Evolutionary conservation across 2,113 vertebrate species (phyloP), one percentile per base, ranked within the genome.

Genomic region (Myocastor coypus): DNA sequence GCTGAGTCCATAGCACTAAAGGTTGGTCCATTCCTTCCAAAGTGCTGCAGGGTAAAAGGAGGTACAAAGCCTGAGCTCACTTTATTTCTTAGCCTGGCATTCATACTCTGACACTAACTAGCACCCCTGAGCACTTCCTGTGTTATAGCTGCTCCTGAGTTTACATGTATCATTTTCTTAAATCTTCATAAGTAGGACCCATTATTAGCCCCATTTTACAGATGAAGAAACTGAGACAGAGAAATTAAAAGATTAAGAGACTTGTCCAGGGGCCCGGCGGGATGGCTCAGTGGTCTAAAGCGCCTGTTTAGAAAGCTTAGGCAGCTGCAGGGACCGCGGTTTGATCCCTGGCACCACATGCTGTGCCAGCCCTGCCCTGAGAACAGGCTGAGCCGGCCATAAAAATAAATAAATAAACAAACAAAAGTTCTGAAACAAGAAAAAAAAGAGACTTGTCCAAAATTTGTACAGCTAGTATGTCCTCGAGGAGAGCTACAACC

Each of bases 151-250:
- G 24, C 78, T 61, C n/a, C 50, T 30, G 82, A 12, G 19, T 85
- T 86, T 46, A 40, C 11, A 32, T 78, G 52, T 52, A 42, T 68
- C 63, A 66, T 28, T 64, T 75, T 46, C 55, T 28, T 64, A 77
- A 95, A 61, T 69, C 52, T 42, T 94, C 91, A n/a, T 50, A 24
- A 87, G 26, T 40, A 69, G 42, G 3, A 73, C 80, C 82, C 14
- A 3, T 82, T 87, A 55, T 84, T n/a, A 83, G 34, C 20, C 16
- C 28, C 66, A 87, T 86, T 94, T 96, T 78, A 80, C 61, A 92
- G 93, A 55, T 95, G 50, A 40, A 22, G 59, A 92, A 69, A 71
- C 4, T 92, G 89, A 81, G 85, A 63, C 46, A 95, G 71, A 89
- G 59, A 92, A 93, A 10, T 85, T 78, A 69, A 87, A 34, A 87